Evolutionary conservation across 2,113 vertebrate species (phyloP).

Genomic region (Ardeotis arabs): DNA sequence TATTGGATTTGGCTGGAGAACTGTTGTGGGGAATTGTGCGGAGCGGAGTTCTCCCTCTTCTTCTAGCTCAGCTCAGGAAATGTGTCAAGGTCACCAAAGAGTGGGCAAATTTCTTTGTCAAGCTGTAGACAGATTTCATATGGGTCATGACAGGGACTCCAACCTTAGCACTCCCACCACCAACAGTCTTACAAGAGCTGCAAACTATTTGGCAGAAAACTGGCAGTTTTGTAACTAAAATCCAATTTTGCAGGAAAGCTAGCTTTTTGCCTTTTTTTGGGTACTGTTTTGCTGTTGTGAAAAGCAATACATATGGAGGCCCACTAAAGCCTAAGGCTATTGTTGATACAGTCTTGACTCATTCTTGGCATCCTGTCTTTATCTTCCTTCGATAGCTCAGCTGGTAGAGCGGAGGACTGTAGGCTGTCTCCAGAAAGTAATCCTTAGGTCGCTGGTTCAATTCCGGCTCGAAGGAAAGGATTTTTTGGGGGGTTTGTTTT

Average conservation of each 20-base stretch:
- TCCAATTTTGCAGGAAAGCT: not conserved
- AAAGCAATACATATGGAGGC: conserved; percentile 53
- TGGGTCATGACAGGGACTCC: not conserved
- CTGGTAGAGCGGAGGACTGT: conserved; percentile 91
- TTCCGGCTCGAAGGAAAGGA: conserved; percentile 15
- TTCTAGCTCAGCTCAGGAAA: not conserved
- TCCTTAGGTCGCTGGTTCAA: conserved; percentile 54
- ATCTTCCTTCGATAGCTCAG: conserved; percentile 87
- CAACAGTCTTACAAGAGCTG: conserved; percentile 24
- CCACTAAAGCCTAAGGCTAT: conserved; percentile 55
- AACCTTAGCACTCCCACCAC: not conserved
- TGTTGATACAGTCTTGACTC: conserved; percentile 57
- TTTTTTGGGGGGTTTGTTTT: not conserved
- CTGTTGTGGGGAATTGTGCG: not conserved
- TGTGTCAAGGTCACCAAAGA: not conserved
- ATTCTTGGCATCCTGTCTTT: not conserved
- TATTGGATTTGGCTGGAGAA: conserved; percentile 1
- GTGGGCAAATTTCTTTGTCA: conserved; percentile 7
- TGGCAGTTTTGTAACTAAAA: conserved; percentile 46
- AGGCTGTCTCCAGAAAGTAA: conserved; percentile 27
- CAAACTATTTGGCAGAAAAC: conserved; percentile 48
- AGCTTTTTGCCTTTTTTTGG: conserved; percentile 8
- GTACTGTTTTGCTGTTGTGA: conserved; percentile 40
- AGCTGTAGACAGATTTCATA: not conserved
- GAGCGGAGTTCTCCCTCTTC: not conserved